Conservation (phyloP, 1,140 invertebrate species). For the Zaprionus ornatus region DNA sequence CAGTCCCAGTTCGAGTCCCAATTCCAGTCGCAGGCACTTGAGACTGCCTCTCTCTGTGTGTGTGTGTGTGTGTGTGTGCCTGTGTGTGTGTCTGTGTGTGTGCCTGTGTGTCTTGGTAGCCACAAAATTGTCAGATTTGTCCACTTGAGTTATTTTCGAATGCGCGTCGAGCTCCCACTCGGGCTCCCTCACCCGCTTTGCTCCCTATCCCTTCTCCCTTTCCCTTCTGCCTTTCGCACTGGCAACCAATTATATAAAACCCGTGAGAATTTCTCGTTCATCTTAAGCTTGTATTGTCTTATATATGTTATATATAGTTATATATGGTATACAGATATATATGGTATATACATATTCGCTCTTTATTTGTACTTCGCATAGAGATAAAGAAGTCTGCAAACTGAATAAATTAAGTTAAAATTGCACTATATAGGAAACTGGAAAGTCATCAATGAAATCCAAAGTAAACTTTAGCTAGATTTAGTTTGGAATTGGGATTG, state of each 20-base stretch:
- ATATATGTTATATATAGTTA: not conserved
- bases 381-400: constrained; percentile 24
- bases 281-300: constrained; percentile 31
- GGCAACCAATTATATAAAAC: constrained; percentile 77
- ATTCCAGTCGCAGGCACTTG: constrained; percentile 57
- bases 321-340: constrained; percentile 2
- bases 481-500: constrained; percentile 1
- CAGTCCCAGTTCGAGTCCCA: constrained; percentile 4
- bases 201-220: not conserved
- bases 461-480: constrained; percentile 1
- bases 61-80: constrained; percentile 36
- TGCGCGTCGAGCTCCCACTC: constrained; percentile 43
- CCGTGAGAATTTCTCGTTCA: constrained; percentile 70
- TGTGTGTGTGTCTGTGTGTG: constrained; percentile 35
- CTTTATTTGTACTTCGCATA: constrained; percentile 67
- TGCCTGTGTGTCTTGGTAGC: constrained; percentile 72
- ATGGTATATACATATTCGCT: constrained; percentile 37
- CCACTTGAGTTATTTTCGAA: constrained; percentile 81
- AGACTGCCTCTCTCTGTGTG: constrained; percentile 26
- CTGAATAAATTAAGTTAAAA: constrained; percentile 73
- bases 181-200: not conserved
- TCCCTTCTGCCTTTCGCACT: constrained; percentile 43
- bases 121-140: constrained; percentile 82
- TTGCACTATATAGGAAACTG: constrained; percentile 69
- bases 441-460: constrained; percentile 16